Conservation (phyloP, 2,888 invertebrate species). For the Oasisia sp. region DNA sequence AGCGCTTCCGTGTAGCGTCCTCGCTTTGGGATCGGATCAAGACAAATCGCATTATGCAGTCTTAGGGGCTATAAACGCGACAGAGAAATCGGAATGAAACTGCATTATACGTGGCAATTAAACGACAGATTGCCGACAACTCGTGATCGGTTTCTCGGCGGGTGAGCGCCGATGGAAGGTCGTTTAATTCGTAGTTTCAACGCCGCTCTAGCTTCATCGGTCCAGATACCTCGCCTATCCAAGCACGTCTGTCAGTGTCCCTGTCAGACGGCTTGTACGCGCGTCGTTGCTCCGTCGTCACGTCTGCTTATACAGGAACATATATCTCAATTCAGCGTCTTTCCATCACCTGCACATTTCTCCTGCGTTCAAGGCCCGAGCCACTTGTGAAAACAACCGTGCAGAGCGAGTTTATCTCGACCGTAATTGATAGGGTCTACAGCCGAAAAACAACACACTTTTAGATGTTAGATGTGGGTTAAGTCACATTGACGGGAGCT, state of each 20-base stretch:
- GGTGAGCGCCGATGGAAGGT: background rate
- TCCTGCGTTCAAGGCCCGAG: background rate
- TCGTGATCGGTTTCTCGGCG: background rate
- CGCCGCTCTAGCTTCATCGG: background rate
- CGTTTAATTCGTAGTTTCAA: background rate
- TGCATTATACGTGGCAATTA: conserved; percentile 6
- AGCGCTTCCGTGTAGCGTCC: background rate
- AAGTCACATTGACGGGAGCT: background rate
- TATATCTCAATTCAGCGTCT: background rate
- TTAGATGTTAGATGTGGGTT: no score
- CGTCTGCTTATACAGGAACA: background rate
- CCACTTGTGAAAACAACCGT: no score
- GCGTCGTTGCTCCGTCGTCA: background rate
- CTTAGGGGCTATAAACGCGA: background rate
- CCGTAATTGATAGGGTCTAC: no score
- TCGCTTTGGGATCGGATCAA: background rate
- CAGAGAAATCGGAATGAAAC: background rate
- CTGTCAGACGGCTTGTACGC: background rate
- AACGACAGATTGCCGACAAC: background rate
- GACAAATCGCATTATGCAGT: background rate
- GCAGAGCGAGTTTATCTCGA: no score
- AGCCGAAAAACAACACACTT: no score
- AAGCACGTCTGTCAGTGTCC: background rate
- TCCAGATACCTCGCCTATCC: background rate
- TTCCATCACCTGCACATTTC: background rate